A percentile compares a stretch with the other conserved stretches of the same genome.
These are phyloP conservation scores for Archegozetes longisetosus DNA, from an alignment of 1,140 invertebrate genomes.

Conservation along the genomic window DNA sequence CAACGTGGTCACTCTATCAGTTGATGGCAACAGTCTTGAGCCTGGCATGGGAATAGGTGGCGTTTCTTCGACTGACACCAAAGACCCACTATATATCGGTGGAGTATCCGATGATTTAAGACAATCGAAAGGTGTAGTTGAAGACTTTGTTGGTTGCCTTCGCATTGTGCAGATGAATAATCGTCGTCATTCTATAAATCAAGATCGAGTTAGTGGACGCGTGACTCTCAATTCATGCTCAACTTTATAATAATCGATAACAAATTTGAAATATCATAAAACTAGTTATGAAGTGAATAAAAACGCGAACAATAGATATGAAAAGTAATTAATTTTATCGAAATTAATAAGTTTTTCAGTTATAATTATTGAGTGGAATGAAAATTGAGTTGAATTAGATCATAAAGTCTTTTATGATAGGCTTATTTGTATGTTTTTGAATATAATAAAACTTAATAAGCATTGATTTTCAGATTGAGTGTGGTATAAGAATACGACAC, in stretches of 20 bases:
- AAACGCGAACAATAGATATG: too few species aligned
- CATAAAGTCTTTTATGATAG: too few species aligned
- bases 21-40: conserved; percentile 52
- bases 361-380: too few species aligned
- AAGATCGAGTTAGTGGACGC: conserved; percentile 38
- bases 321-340: too few species aligned
- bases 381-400: too few species aligned
- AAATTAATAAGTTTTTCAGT: too few species aligned
- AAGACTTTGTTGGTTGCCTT: conserved; percentile 68
- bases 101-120: conserved; percentile 46
- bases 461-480: neutral
- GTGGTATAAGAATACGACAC: neutral
- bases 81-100: conserved; percentile 70
- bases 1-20: conserved; percentile 59
- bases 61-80: conserved; percentile 52
- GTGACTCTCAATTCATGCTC: conserved; percentile 54
- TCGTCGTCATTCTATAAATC: conserved; percentile 20
- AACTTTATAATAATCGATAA: conserved; percentile 28
- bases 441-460: neutral
- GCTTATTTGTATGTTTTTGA: neutral
- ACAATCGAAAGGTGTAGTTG: conserved; percentile 22
- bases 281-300: too few species aligned
- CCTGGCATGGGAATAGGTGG: conserved; percentile 46
- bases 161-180: conserved; percentile 26
- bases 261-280: too few species aligned